Evolutionary conservation across 37 sponge, comb jelly and placozoan genomes (phyloP), one percentile per base, ranked within the genome.

Genomic region (Aplysina aerophoba): DNA sequence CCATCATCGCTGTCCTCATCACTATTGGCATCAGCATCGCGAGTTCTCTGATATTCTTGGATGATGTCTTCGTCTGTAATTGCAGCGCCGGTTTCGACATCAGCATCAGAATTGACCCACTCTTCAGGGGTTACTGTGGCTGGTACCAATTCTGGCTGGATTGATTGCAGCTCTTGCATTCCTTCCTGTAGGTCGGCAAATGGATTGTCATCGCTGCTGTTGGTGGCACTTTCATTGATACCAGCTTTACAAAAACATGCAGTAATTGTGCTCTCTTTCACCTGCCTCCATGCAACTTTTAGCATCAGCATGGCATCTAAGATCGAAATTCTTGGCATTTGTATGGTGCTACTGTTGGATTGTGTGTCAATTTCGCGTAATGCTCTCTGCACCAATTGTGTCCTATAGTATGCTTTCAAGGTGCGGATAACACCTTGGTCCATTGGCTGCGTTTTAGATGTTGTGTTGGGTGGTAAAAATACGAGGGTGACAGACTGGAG

Each of bases 371-470:
- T n/a, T n/a, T n/a, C n/a, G n/a, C n/a, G n/a, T n/a, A n/a, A n/a
- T n/a, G n/a, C n/a, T n/a, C n/a, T n/a, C 74, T 73, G 74, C 37
- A 73, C 14, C 33, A 73, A 41, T 19, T 21, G 37, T 30, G 33
- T 37, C 37, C 74, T 22, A 41, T 73, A 73, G 74, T 73, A 21
- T 73, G 40, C 37, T 30, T 73, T 73, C 21, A 73, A 73, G 37
- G 40, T 38, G 40, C 74, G 74, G 40, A 73, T 73, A 37, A 73
- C 37, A 41, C 74, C 74, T 73, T 73, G 74, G 37, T 73, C 74
- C 33, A 37, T 38, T 38, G 74, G 74, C 30, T 73, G 74, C 74
- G 37, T 37, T 38, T 73, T 37, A 13, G 74, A 73, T 33, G 39
- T 73, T 37, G 74, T 73, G 17, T 73, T 37, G 20, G 74, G 74